Conservation (phyloP, 2,888 invertebrate species). For the Trissolcus brochymenae region DNA sequence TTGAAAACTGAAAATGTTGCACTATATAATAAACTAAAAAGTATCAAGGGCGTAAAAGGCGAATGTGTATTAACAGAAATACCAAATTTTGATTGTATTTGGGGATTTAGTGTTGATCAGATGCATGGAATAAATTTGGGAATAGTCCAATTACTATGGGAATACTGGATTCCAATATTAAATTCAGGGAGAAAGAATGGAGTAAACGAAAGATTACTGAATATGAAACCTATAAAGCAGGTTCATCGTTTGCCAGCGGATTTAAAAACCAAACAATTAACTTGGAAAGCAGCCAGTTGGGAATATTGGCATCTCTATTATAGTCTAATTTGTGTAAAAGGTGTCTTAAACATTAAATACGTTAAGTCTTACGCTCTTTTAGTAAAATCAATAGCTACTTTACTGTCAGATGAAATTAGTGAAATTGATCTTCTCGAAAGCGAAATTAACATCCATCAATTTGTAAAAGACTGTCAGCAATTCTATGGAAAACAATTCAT, state of each 20-base stretch:
- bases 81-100: conserved; percentile 42
- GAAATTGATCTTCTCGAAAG: too few species aligned
- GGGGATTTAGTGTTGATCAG: conserved; percentile 46
- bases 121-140: conserved; percentile 46
- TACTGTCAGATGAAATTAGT: too few species aligned
- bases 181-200: not conserved
- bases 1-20: too few species aligned
- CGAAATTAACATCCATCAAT: conserved; percentile 14
- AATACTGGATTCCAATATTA: conserved; percentile 4
- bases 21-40: too few species aligned
- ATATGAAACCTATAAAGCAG: conserved; percentile 13
- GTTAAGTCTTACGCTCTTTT: too few species aligned
- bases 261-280: too few species aligned
- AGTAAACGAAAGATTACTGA: conserved; percentile 2
- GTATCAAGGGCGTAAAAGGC: conserved; percentile 18
- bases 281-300: conserved; percentile 51
- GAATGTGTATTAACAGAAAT: conserved; percentile 11
- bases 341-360: too few species aligned
- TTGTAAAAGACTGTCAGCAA: conserved; percentile 18
- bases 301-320: too few species aligned
- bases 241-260: conserved; percentile 29
- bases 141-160: conserved; percentile 26
- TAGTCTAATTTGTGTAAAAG: too few species aligned
- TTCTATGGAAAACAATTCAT: conserved; percentile 20
- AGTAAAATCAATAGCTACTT: too few species aligned